A percentile compares a stretch with the other conserved stretches of the same genome.
Conservation (phyloP, 2,888 invertebrate species). For the Seira musarum region DNA sequence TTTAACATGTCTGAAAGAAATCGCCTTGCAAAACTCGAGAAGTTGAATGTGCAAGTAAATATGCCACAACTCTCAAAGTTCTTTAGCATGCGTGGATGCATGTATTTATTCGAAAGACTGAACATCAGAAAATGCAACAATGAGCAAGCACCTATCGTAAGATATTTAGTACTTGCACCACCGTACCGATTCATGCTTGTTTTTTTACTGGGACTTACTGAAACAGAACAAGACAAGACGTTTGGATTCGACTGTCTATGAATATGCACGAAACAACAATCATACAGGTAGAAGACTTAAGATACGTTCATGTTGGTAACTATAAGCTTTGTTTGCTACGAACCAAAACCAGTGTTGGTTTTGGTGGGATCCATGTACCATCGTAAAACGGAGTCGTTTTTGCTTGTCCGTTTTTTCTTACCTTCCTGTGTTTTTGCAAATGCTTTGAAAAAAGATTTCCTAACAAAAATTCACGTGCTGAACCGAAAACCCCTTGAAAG, state of each 20-base stretch:
- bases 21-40: not conserved
- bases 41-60: not conserved
- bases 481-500: slow-evolving; percentile 21
- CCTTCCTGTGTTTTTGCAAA: not conserved
- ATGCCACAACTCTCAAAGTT: not conserved
- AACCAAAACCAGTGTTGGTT: slow-evolving; percentile 10
- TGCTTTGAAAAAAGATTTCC: not conserved
- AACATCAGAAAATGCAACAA: not conserved
- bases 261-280: not conserved
- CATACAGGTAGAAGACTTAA: no score
- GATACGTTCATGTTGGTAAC: not conserved
- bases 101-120: not conserved
- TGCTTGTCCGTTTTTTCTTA: slow-evolving; percentile 8
- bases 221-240: slow-evolving; percentile 35
- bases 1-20: not conserved
- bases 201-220: slow-evolving; percentile 41
- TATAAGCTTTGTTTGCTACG: slow-evolving; percentile 23
- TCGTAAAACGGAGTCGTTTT: not conserved
- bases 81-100: not conserved
- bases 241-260: no score
- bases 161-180: not conserved
- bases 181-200: slow-evolving; percentile 8
- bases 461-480: slow-evolving; percentile 27
- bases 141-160: not conserved
- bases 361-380: slow-evolving; percentile 15